A percentile compares a stretch with the other conserved stretches of the same genome.
These are phyloP conservation scores for Grapholita molesta DNA, from an alignment of 1,140 invertebrate genomes.

Conservation along the genomic window DNA sequence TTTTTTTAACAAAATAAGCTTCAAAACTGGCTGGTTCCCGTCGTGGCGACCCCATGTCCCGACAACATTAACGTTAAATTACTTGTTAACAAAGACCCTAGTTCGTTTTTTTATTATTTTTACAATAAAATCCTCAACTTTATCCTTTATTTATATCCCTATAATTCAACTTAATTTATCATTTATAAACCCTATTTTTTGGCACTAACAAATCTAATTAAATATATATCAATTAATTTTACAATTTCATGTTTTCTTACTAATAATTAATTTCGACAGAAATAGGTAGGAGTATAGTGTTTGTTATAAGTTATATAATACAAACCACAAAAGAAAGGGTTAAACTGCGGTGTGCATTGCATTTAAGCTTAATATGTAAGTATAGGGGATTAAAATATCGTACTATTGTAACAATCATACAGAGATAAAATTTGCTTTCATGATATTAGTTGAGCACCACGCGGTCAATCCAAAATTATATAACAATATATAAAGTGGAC, in stretches of 20 bases:
- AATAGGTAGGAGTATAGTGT: background rate
- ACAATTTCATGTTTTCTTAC: slow-evolving; percentile 34
- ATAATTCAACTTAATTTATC: slow-evolving; percentile 66
- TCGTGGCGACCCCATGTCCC: slow-evolving; percentile 38
- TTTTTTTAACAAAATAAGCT: slow-evolving; percentile 62
- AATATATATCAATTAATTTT: slow-evolving; percentile 52
- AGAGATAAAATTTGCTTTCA: slow-evolving; percentile 22
- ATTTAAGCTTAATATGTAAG: slow-evolving; percentile 22
- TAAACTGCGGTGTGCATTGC: too few relatives aligned
- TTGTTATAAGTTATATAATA: too few relatives aligned
- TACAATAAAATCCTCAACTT: slow-evolving; percentile 69
- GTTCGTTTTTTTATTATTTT: slow-evolving; percentile 62
- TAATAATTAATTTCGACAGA: slow-evolving; percentile 33
- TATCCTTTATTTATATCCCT: slow-evolving; percentile 62
- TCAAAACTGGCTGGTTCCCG: slow-evolving; percentile 67
- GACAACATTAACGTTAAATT: slow-evolving; percentile 55
- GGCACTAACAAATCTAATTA: slow-evolving; percentile 75
- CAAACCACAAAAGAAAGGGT: too few relatives aligned
- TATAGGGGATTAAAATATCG: slow-evolving; percentile 30
- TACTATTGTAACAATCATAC: slow-evolving; percentile 26
- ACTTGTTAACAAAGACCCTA: slow-evolving; percentile 69
- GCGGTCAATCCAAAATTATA: slow-evolving; percentile 25
- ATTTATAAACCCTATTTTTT: slow-evolving; percentile 67
- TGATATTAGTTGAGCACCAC: slow-evolving; percentile 56
- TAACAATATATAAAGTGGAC: background rate